These are phyloP conservation scores for Pelagia noctiluca DNA, from an alignment of 30 jellyfish, hydroid and myxozoan genomes.

Conservation along the genomic window DNA sequence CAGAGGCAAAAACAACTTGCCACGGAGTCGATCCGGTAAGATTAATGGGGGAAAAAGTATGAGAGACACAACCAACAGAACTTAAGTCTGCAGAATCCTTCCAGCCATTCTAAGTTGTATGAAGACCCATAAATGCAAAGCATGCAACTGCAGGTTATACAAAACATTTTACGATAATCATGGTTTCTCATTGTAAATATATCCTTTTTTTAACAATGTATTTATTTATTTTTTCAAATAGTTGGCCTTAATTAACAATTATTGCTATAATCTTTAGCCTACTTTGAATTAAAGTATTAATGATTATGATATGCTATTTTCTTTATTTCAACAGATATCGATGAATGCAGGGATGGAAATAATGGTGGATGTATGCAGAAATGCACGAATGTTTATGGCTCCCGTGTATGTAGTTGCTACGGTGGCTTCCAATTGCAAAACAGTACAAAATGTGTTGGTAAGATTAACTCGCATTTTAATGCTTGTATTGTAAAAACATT, in stretches of 20 bases:
- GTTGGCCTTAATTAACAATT: conserved; percentile 13
- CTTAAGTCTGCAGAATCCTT: conserved; percentile 22
- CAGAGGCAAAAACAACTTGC: conserved; percentile 34
- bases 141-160: conserved; percentile 42
- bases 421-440: conserved; percentile 9
- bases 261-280: background rate
- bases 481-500: no score
- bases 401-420: conserved; percentile 26
- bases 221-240: background rate
- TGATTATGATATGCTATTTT: background rate
- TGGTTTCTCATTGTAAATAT: background rate
- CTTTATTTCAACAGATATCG: conserved; percentile 5
- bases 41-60: conserved; percentile 35
- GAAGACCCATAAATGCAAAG: conserved; percentile 24
- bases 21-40: conserved; percentile 42
- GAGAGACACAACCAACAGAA: conserved; percentile 48
- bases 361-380: conserved; percentile 1
- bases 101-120: conserved; percentile 4
- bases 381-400: conserved; percentile 8
- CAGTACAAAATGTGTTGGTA: background rate
- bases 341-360: conserved; percentile 18
- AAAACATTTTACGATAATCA: background rate
- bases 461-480: background rate
- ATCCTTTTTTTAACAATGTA: conserved; percentile 6
- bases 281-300: background rate